Evolutionary conservation across 2,113 vertebrate species (phyloP).

Genomic region (Cebus imitator): DNA sequence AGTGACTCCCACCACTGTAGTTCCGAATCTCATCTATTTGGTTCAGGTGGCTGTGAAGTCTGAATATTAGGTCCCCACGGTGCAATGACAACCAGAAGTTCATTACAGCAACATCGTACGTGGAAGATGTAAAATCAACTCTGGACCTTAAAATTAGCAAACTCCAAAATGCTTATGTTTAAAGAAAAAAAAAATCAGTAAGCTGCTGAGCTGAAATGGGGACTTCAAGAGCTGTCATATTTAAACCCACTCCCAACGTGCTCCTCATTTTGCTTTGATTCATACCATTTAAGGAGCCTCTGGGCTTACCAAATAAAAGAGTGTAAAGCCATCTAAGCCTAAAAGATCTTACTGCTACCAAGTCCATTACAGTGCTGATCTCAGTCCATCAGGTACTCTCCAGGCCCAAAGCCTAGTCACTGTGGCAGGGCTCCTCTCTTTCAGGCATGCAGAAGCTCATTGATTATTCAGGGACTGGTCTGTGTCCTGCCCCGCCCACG

Average conservation of each 20-base stretch:
- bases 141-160: neutral
- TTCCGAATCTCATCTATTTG: neutral
- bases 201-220: neutral
- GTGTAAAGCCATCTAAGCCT: slow-evolving; percentile 49
- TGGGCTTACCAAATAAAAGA: slow-evolving; percentile 68
- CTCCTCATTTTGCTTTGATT: slow-evolving; percentile 45
- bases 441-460: neutral
- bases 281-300: slow-evolving; percentile 9
- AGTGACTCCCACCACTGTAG: no score
- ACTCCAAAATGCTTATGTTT: neutral
- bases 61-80: neutral
- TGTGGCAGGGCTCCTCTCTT: neutral
- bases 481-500: neutral
- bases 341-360: slow-evolving; percentile 52
- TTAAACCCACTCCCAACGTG: slow-evolving; percentile 14
- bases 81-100: neutral
- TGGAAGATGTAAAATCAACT: neutral
- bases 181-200: neutral
- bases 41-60: neutral
- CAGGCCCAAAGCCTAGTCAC: neutral
- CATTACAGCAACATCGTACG: neutral
- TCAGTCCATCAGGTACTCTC: neutral
- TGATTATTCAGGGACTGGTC: slow-evolving; percentile 23
- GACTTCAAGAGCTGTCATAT: slow-evolving; percentile 52
- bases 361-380: slow-evolving; percentile 57